Evolutionary conservation across 2,888 invertebrate genomes (phyloP), one percentile per base, ranked within the genome.

Genomic region (Cerastis rubricosa): DNA sequence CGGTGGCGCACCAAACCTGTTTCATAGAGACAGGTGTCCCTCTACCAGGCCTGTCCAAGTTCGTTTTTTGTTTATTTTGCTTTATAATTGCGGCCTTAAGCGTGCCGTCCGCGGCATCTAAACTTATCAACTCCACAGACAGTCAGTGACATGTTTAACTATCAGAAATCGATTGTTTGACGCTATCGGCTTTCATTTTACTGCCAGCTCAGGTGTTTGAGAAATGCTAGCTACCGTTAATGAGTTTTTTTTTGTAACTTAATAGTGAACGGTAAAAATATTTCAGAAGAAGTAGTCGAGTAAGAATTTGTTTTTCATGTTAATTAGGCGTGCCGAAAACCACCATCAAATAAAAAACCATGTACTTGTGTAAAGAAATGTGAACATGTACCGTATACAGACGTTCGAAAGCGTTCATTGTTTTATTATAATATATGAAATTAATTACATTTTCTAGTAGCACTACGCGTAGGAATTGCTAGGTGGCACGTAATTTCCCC

Each of bases 21-120:
- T 95, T 90, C 89, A 89, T 91, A 91, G 92, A 90, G 94, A 95
- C 95, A 95, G 94, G 94, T 95, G 95, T 93, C 92, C 91, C 88
- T 87, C 87, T 86, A 80, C 80, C 89, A 87, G 86, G 85, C 83
- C 89, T 88, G 88, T 84, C 85, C 87, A 83, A 86, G 85, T 86
- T 80, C 85, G 88, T 90, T 91, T 90, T 89, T 88, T 88, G 85
- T 88, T 90, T 90, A 86, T 90, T 91, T 90, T 84, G 83, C 79
- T 88, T 89, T 88, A 85, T 90, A 91, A 91, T 90, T 90, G 89
- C 87, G 80, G 85, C 87, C 89, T 90, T 90, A 91, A 91, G 88
- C 89, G 89, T 91, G 91, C 90, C 89, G 83, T 84, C 80, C 64
- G 82, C 80, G 81, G 80, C 81, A 72, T 87, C 83, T 77, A 40